Evolutionary conservation across 2,888 invertebrate species (phyloP).

Genomic region (Chrysomela aeneicollis): DNA sequence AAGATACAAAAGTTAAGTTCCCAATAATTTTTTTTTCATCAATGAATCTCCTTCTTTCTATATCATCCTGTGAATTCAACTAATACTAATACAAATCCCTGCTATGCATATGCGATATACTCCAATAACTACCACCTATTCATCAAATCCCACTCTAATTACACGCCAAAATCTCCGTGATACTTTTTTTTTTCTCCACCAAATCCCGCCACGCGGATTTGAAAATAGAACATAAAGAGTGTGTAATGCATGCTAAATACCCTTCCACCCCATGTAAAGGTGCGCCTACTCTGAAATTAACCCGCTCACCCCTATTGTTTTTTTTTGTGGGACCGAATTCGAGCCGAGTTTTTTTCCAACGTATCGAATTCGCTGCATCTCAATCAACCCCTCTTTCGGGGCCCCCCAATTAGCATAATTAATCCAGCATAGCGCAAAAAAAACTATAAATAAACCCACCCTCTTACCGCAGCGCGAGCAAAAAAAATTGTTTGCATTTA

Average conservation of each 20-base stretch:
- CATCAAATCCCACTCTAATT: constrained; percentile 26
- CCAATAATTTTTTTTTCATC: too few species aligned
- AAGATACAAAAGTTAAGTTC: too few species aligned
- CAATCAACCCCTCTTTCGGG: constrained; percentile 38
- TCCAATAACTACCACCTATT: background rate
- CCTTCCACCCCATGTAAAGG: constrained; percentile 38
- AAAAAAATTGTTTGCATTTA: constrained; percentile 46
- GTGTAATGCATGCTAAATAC: constrained; percentile 43
- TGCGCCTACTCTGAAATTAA: constrained; percentile 41
- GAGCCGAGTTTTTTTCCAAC: constrained; percentile 33
- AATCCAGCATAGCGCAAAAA: constrained; percentile 42
- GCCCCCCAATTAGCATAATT: constrained; percentile 44
- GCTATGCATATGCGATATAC: background rate
- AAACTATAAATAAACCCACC: constrained; percentile 45
- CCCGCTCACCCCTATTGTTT: constrained; percentile 42
- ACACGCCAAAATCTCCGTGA: constrained; percentile 35
- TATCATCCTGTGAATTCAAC: too few species aligned
- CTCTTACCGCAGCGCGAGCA: constrained; percentile 41
- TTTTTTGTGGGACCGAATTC: constrained; percentile 38
- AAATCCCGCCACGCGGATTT: constrained; percentile 29
- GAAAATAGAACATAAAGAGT: constrained; percentile 36
- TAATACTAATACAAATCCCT: background rate
- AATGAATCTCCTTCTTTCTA: too few species aligned
- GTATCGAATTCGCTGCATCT: constrained; percentile 40
- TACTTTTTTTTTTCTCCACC: constrained; percentile 27